A percentile compares a stretch with the other conserved stretches of the same genome.
Evolutionary conservation across 2,113 vertebrate species (phyloP).

Genomic region (Peromyscus leucopus): DNA sequence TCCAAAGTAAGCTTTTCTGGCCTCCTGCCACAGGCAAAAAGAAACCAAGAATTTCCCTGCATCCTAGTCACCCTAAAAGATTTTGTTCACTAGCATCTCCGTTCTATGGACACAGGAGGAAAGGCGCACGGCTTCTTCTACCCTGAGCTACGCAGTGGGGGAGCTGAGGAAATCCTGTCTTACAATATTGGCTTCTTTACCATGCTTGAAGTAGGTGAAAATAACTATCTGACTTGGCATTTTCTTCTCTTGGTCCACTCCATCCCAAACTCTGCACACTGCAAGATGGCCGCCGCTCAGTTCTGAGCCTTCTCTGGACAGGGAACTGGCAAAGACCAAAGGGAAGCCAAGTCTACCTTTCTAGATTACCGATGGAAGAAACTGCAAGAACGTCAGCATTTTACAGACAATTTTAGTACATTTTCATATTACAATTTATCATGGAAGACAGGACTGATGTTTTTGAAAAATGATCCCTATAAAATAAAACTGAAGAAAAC

Average conservation of each 20-base stretch:
- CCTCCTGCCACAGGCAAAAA: constrained; percentile 23
- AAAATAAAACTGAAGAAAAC: constrained; percentile 36
- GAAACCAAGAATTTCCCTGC: constrained; percentile 29
- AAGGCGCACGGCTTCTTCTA: background rate
- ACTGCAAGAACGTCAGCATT: background rate
- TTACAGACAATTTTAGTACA: constrained; percentile 21
- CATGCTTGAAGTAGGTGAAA: background rate
- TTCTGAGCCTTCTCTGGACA: background rate
- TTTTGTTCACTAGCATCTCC: constrained; percentile 38
- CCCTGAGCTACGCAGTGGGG: background rate
- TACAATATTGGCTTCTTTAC: background rate
- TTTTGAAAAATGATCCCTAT: background rate
- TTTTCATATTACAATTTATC: constrained; percentile 20
- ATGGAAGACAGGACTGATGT: background rate
- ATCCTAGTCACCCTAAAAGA: constrained; percentile 17
- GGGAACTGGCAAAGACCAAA: background rate
- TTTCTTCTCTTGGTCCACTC: background rate
- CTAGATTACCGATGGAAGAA: background rate
- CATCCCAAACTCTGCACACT: background rate
- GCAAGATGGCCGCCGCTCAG: background rate
- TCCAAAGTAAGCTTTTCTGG: background rate
- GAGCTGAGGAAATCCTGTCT: background rate
- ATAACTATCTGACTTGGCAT: background rate
- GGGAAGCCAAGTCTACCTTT: background rate
- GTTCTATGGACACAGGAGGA: background rate